Conservation (phyloP, 2,888 invertebrate species). For the Griposia aprilina region DNA sequence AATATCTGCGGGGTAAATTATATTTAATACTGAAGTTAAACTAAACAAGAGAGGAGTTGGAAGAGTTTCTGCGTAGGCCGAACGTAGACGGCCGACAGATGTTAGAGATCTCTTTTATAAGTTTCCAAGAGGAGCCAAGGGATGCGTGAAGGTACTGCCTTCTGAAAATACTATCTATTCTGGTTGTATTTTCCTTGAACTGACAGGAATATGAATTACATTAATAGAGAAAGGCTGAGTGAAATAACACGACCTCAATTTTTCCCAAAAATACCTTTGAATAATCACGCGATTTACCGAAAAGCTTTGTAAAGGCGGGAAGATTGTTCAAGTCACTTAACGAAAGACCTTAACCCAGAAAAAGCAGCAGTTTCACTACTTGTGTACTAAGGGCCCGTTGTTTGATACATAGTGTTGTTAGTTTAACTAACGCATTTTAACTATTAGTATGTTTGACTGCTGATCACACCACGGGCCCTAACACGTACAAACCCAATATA, state of each 20-base stretch:
- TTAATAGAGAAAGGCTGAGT: not conserved
- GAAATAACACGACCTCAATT: not conserved
- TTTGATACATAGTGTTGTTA: no score
- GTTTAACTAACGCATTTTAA: no score
- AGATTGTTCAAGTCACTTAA: not conserved
- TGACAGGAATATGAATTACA: not conserved
- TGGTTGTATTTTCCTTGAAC: not conserved
- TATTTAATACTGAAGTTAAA: not conserved
- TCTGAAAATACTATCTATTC: conserved; percentile 22
- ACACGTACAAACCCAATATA: not conserved
- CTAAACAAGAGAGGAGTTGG: not conserved
- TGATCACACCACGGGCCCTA: no score
- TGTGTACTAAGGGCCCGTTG: no score
- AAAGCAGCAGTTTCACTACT: not conserved
- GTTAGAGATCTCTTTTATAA: not conserved
- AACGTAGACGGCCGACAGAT: not conserved
- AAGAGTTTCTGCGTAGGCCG: not conserved
- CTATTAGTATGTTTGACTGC: no score
- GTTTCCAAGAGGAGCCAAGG: conserved; percentile 1
- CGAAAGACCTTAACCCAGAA: not conserved
- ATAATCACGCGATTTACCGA: not conserved
- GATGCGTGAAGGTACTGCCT: not conserved
- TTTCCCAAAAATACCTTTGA: not conserved
- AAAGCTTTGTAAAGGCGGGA: not conserved
- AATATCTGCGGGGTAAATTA: not conserved